Evolutionary conservation across 2,797 vertebrate species (phyloP).

Genomic region (Bovichtus variegatus): DNA sequence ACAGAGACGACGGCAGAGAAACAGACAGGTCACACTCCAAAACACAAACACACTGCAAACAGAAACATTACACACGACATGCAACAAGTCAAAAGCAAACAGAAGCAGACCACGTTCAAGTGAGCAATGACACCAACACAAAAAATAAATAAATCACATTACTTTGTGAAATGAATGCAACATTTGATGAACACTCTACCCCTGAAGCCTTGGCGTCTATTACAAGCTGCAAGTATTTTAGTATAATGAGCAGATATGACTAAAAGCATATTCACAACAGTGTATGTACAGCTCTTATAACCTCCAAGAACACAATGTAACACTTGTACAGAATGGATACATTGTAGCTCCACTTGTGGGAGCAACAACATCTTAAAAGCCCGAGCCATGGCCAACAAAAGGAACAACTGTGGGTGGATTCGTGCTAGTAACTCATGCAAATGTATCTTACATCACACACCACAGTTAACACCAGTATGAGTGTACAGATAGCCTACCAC

Average conservation of each 20-base stretch:
- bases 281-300: neutral
- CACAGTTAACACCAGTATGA: constrained; percentile 75
- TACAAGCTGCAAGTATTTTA: constrained; percentile 28
- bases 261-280: neutral
- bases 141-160: constrained; percentile 51
- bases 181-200: constrained; percentile 20
- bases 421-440: constrained; percentile 80
- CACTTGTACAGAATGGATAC: constrained; percentile 61
- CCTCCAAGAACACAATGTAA: constrained; percentile 30
- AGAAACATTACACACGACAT: constrained; percentile 56
- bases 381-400: constrained; percentile 66
- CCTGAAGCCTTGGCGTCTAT: constrained; percentile 2
- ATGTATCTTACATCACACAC: constrained; percentile 78
- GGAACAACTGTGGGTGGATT: constrained; percentile 67
- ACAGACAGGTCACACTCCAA: constrained; percentile 17
- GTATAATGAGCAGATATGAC: neutral
- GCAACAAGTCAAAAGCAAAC: constrained; percentile 70
- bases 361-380: constrained; percentile 34
- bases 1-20: neutral
- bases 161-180: constrained; percentile 65
- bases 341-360: constrained; percentile 46
- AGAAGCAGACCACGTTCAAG: constrained; percentile 63
- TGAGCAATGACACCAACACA: constrained; percentile 38
- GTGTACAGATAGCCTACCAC: constrained; percentile 85
- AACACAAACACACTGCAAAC: constrained; percentile 33